Percentiles rank a stretch among this genome's conserved stretches.
These are phyloP conservation scores for Phrynosoma platyrhinos DNA, from an alignment of 2,113 vertebrate genomes.

Conservation along the genomic window DNA sequence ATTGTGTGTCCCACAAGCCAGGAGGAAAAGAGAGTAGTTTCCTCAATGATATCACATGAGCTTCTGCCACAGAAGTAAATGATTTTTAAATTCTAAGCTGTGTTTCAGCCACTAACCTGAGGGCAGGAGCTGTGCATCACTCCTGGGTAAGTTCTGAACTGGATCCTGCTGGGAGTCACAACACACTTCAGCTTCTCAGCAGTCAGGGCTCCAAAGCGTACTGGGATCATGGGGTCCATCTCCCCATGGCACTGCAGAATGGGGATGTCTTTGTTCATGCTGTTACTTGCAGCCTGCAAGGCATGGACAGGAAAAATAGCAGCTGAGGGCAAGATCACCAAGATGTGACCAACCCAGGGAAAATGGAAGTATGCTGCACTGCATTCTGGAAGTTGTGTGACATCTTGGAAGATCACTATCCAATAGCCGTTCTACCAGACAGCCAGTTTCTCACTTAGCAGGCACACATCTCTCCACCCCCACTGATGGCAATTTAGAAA, in stretches of 20 bases:
- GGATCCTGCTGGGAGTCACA: slow-evolving; percentile 86
- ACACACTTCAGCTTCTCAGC: slow-evolving; percentile 90
- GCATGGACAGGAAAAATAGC: neutral
- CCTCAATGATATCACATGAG: neutral
- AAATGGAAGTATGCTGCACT: too few species aligned
- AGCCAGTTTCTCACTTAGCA: neutral
- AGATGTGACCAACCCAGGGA: neutral
- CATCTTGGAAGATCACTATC: neutral
- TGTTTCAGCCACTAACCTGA: slow-evolving; percentile 72
- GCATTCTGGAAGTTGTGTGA: neutral
- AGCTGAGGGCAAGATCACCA: slow-evolving; percentile 9
- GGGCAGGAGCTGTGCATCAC: slow-evolving; percentile 91
- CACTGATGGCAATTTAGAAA: fast-evolving
- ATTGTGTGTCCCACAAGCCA: neutral
- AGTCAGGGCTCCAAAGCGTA: slow-evolving; percentile 90
- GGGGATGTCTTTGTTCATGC: slow-evolving; percentile 86
- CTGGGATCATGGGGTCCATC: slow-evolving; percentile 90
- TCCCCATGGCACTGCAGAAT: slow-evolving; percentile 98
- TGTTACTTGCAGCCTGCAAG: slow-evolving; percentile 85
- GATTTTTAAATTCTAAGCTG: too few species aligned
- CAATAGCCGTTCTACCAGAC: neutral
- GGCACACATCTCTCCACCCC: neutral
- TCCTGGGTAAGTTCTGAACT: slow-evolving; percentile 90
- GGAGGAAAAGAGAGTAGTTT: neutral
- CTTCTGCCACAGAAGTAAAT: neutral